These are phyloP conservation scores for Hucho hucho DNA, from an alignment of 2,113 vertebrate species.

Conservation along the genomic window DNA sequence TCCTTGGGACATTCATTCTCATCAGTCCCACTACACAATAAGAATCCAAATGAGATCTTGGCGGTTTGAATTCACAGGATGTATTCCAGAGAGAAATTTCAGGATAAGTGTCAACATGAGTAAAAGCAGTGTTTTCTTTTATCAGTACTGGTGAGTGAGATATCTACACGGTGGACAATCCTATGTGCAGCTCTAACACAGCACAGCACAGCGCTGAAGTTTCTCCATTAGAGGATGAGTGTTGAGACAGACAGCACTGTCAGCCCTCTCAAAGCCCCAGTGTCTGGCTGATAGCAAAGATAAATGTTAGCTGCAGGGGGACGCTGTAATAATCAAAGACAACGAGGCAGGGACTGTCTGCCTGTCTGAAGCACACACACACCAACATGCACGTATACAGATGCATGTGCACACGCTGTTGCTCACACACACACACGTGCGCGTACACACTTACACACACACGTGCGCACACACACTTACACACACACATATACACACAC, in stretches of 20 bases:
- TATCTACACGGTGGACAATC: not conserved
- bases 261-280: not conserved
- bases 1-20: too few relatives aligned
- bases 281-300: slow-evolving; percentile 35
- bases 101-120: not conserved
- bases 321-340: slow-evolving; percentile 40
- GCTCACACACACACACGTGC: too few relatives aligned
- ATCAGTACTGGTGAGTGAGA: not conserved
- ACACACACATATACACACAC: not conserved
- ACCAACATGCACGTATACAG: not conserved
- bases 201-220: not conserved
- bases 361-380: too few relatives aligned
- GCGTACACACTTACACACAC: not conserved
- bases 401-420: too few relatives aligned
- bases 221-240: not conserved
- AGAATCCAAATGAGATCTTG: too few relatives aligned
- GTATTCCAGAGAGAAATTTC: too few relatives aligned
- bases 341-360: slow-evolving; percentile 37
- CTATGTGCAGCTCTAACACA: not conserved
- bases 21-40: too few relatives aligned
- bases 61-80: not conserved
- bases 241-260: not conserved
- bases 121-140: not conserved
- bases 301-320: slow-evolving; percentile 49
- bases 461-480: not conserved